These are phyloP conservation scores for Litoditis marina DNA, from an alignment of 2,888 invertebrate genomes.

Conservation along the genomic window DNA sequence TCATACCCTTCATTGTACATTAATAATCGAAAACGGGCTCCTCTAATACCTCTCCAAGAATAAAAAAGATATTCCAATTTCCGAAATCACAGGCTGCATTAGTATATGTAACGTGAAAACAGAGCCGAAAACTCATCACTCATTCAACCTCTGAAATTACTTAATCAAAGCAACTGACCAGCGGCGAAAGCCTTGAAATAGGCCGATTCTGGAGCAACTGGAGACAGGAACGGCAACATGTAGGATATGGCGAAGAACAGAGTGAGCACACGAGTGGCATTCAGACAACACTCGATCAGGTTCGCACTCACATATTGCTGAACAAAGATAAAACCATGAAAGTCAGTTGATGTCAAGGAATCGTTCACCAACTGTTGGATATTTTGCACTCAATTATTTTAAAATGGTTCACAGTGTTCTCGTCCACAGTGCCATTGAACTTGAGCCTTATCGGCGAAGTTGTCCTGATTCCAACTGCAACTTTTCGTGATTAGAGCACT, in stretches of 20 bases:
- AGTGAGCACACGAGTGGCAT: slow-evolving; percentile 80
- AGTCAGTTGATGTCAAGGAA: no score
- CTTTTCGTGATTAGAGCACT: no score
- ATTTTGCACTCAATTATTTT: no score
- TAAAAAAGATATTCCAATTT: not conserved
- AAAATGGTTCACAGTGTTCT: no score
- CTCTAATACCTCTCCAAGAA: no score
- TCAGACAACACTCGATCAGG: slow-evolving; percentile 82
- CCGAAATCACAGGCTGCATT: not conserved
- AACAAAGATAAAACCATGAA: slow-evolving; percentile 18
- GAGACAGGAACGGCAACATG: slow-evolving; percentile 81
- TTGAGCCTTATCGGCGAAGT: no score
- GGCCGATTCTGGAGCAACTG: slow-evolving; percentile 67
- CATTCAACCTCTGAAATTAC: not conserved
- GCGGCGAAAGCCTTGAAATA: slow-evolving; percentile 86
- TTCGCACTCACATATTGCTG: slow-evolving; percentile 71
- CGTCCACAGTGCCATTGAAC: no score
- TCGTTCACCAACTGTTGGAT: no score
- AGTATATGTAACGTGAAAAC: not conserved
- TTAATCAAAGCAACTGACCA: slow-evolving; percentile 34
- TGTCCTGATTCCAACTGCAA: no score
- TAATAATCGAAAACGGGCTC: no score
- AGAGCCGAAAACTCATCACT: not conserved
- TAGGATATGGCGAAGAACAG: slow-evolving; percentile 81
- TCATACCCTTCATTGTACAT: no score